Conservation (phyloP, 2,113 vertebrate genomes). For the Dendropsophus ebraccatus region DNA sequence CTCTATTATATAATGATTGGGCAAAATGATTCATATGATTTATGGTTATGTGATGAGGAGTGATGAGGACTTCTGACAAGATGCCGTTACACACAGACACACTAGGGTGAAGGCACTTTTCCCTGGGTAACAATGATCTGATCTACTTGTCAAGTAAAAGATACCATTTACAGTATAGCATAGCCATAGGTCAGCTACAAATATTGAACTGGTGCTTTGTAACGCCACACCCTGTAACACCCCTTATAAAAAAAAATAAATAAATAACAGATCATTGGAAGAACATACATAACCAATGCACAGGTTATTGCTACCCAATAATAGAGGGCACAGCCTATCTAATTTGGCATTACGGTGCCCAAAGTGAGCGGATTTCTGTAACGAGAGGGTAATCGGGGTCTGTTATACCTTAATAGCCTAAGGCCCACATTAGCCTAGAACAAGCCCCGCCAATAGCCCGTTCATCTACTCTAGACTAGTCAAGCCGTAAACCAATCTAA, state of each 20-base stretch:
- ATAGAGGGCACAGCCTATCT: background rate
- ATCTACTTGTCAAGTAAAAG: background rate
- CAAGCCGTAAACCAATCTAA: background rate
- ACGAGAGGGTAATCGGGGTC: background rate
- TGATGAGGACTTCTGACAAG: background rate
- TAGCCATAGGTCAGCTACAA: background rate
- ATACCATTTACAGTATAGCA: background rate
- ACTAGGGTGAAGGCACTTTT: background rate
- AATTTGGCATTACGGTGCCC: too few species aligned
- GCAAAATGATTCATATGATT: background rate
- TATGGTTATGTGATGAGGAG: background rate
- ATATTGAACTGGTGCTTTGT: background rate
- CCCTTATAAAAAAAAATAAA: too few species aligned
- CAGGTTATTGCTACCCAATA: background rate
- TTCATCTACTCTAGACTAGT: background rate
- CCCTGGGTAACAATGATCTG: too few species aligned
- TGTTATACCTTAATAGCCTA: background rate
- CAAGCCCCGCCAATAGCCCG: too few species aligned
- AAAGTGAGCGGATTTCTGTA: too few species aligned
- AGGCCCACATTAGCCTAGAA: background rate
- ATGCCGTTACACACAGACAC: background rate
- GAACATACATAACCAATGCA: background rate
- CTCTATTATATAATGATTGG: background rate
- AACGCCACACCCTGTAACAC: background rate
- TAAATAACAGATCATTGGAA: too few species aligned